These are phyloP conservation scores for Nowickia ferox DNA, from an alignment of 2,888 invertebrate species.

Conservation along the genomic window DNA sequence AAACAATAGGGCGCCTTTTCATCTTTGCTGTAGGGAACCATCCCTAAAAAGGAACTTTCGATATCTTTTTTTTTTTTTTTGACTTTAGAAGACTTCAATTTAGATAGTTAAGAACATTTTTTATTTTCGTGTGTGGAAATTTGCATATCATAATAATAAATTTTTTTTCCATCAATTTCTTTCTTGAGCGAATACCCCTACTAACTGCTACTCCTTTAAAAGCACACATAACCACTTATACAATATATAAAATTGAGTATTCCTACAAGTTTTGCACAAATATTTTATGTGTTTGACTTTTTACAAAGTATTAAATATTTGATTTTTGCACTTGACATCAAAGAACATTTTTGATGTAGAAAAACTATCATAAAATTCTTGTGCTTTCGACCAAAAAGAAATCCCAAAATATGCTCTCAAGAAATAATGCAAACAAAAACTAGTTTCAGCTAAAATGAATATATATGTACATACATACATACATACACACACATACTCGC, in stretches of 20 bases:
- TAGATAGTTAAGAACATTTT: too few relatives aligned
- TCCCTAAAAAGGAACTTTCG: too few relatives aligned
- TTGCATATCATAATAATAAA: too few relatives aligned
- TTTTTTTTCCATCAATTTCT: too few relatives aligned
- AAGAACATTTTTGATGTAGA: not conserved
- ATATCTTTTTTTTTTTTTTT: too few relatives aligned
- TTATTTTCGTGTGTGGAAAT: too few relatives aligned
- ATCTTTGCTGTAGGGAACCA: too few relatives aligned
- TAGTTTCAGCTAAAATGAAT: not conserved
- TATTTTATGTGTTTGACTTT: constrained; percentile 40
- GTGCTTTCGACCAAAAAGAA: not conserved
- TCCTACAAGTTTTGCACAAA: constrained; percentile 36
- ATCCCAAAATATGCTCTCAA: not conserved
- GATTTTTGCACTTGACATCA: constrained; percentile 36
- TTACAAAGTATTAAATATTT: constrained; percentile 26
- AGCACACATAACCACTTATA: not conserved
- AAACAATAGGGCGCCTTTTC: too few relatives aligned
- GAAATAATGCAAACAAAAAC: not conserved
- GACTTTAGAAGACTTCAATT: too few relatives aligned
- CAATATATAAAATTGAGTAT: constrained; percentile 2
- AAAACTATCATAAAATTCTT: not conserved
- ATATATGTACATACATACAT: not conserved
- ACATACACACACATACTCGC: not conserved
- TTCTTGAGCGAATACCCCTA: not conserved
- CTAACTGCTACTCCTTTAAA: not conserved